Conservation (phyloP, 2,113 vertebrate species). For the Caranx melampygus region DNA sequence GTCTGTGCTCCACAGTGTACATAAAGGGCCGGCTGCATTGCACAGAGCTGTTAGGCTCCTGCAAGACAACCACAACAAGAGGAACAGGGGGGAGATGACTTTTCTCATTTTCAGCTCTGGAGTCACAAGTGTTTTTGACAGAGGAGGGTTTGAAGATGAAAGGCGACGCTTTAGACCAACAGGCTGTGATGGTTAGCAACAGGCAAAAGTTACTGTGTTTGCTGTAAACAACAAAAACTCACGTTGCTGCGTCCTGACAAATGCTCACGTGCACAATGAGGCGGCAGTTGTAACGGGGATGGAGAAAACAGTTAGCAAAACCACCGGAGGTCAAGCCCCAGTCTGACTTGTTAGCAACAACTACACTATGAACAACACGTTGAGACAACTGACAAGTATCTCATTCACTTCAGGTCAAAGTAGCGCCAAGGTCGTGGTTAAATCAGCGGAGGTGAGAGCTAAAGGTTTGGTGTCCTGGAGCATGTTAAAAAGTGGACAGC, state of each 20-base stretch:
- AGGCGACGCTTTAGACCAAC: background rate
- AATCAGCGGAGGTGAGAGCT: background rate
- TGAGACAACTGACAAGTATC: background rate
- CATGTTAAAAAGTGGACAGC: background rate
- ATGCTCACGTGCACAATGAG: background rate
- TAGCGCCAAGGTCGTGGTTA: background rate
- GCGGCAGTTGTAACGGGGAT: background rate
- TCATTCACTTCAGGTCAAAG: background rate
- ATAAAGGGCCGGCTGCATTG: background rate
- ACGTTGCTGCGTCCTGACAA: background rate
- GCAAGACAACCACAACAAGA: background rate
- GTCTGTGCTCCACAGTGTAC: background rate
- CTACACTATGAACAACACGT: background rate
- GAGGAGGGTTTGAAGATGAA: background rate
- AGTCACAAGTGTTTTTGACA: conserved; percentile 1
- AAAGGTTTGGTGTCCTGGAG: background rate
- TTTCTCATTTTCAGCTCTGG: background rate
- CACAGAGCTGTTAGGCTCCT: background rate
- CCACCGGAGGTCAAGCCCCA: background rate
- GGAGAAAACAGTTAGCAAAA: background rate
- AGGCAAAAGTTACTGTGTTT: background rate
- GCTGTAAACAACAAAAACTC: background rate
- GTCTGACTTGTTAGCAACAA: background rate
- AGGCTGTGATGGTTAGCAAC: background rate
- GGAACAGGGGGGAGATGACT: background rate